Evolutionary conservation across 2,888 invertebrate genomes (phyloP).

Genomic region (Melanostoma mellinum): DNA sequence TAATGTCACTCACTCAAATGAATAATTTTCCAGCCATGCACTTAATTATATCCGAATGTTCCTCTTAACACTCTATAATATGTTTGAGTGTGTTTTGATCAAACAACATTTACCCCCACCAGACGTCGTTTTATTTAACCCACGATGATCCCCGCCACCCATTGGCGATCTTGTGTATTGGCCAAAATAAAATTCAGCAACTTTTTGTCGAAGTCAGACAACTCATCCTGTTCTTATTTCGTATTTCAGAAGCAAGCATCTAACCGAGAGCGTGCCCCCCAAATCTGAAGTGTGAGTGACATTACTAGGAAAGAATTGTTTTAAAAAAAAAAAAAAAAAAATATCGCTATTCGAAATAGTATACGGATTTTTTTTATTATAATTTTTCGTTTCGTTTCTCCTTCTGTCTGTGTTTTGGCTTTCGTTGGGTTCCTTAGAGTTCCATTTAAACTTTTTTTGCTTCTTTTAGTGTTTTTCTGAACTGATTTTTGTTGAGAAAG

Average conservation of each 20-base stretch:
- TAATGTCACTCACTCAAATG: not conserved
- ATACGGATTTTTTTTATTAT: conserved; percentile 28
- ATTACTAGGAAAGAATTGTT: conserved; percentile 45
- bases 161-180: not conserved
- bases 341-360: conserved; percentile 41
- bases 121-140: not conserved
- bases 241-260: conserved; percentile 71
- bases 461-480: conserved; percentile 16
- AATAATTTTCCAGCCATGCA: conserved; percentile 11
- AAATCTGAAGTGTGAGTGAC: conserved; percentile 71
- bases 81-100: conserved; percentile 18
- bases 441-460: conserved; percentile 44
- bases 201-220: conserved; percentile 61
- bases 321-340: conserved; percentile 38
- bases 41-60: not conserved
- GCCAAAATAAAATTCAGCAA: conserved; percentile 61
- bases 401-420: conserved; percentile 49
- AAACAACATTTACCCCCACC: not conserved
- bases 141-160: conserved; percentile 5
- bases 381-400: conserved; percentile 57
- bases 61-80: conserved; percentile 13
- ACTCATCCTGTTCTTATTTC: conserved; percentile 66
- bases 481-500: conserved; percentile 51
- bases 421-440: conserved; percentile 67
- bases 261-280: conserved; percentile 71